Percentiles rank a stretch among this genome's conserved stretches.
Evolutionary conservation across 2,113 vertebrate species (phyloP).

Genomic region (Dasyprocta punctata): DNA sequence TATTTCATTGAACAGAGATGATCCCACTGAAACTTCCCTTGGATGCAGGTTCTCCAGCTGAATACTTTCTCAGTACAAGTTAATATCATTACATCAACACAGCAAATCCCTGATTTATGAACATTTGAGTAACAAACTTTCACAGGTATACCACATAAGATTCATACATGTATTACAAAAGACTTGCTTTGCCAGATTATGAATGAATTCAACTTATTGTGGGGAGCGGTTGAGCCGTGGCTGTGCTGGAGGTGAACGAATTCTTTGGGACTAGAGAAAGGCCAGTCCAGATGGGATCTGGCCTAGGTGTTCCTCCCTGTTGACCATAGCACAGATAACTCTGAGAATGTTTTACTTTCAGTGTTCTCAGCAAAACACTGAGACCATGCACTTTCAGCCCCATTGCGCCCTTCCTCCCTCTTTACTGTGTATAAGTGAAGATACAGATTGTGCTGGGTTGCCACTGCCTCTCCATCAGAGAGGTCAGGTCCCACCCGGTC

Average conservation of each 20-base stretch:
- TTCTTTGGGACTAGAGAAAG: neutral
- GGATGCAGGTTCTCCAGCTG: neutral
- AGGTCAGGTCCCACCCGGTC: neutral
- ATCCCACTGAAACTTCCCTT: neutral
- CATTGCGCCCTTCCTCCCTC: neutral
- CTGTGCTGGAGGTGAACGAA: neutral
- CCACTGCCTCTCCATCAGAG: neutral
- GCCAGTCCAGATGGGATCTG: neutral
- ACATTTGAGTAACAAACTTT: neutral
- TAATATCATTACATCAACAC: slow-evolving; percentile 16
- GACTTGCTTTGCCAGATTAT: neutral
- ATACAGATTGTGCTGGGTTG: neutral
- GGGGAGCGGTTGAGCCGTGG: too few relatives aligned
- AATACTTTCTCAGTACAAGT: neutral
- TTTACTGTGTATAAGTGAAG: neutral
- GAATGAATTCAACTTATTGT: neutral
- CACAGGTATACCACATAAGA: neutral
- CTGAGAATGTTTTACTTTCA: too few relatives aligned
- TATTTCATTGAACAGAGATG: neutral
- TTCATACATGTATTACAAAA: neutral
- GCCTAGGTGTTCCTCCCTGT: neutral
- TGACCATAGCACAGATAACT: neutral
- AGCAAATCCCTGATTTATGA: neutral
- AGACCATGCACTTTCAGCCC: neutral
- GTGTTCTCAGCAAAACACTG: neutral